These are phyloP conservation scores for Cataglyphis livida DNA, from an alignment of 2,888 invertebrate species.

Conservation along the genomic window DNA sequence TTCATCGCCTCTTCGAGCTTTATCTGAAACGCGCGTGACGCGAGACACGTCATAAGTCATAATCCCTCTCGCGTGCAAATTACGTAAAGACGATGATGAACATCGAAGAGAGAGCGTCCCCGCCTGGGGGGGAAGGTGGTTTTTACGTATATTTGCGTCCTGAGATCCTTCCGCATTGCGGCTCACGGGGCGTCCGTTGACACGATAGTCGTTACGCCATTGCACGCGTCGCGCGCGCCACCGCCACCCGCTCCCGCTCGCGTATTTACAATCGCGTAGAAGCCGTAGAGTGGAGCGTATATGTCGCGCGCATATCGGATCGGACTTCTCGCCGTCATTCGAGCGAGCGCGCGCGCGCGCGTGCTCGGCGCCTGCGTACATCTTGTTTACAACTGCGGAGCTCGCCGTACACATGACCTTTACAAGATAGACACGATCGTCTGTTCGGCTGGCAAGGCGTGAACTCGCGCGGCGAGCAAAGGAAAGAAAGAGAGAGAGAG, in stretches of 20 bases:
- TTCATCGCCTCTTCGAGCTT: neutral
- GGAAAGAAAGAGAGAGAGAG: conserved; percentile 48
- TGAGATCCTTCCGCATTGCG: conserved; percentile 71
- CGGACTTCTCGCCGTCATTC: conserved; percentile 75
- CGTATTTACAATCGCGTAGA: conserved; percentile 73
- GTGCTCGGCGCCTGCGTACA: conserved; percentile 84
- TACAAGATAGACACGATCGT: conserved; percentile 85
- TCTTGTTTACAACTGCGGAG: conserved; percentile 86
- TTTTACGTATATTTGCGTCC: neutral
- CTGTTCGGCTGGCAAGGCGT: conserved; percentile 79
- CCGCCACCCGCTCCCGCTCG: neutral
- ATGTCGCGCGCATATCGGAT: conserved; percentile 75
- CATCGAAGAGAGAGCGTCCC: neutral
- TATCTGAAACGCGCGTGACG: conserved; percentile 12
- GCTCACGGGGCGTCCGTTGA: conserved; percentile 52
- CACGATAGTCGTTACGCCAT: conserved; percentile 64
- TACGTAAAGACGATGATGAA: neutral
- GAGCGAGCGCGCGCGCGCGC: conserved; percentile 75
- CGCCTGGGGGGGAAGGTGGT: neutral
- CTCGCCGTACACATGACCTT: conserved; percentile 85
- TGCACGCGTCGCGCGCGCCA: conserved; percentile 53
- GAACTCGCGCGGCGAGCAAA: conserved; percentile 61
- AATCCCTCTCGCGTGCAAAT: neutral
- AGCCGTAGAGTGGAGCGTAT: conserved; percentile 67
- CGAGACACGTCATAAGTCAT: conserved; percentile 7